Percentiles rank a stretch among this genome's conserved stretches.
Evolutionary conservation across 2,797 vertebrate species (phyloP).

Genomic region (Halcyon chelicuti): DNA sequence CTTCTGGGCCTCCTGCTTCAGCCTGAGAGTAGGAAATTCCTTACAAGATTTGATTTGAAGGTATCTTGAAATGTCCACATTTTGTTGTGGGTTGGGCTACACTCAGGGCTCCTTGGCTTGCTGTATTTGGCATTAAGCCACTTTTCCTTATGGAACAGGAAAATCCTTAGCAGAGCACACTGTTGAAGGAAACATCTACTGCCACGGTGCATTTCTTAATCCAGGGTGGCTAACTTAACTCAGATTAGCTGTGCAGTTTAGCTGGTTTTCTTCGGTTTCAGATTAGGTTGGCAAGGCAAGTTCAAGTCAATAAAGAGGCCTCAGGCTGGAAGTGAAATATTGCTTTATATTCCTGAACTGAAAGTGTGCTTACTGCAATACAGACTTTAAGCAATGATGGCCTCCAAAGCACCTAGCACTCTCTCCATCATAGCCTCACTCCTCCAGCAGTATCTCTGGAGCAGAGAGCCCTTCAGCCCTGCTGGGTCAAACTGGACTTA

Average conservation of each 20-base stretch:
- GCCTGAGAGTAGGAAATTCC: not conserved
- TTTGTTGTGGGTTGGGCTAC: not conserved
- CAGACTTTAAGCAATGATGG: not conserved
- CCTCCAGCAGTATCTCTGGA: not conserved
- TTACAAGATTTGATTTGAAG: not conserved
- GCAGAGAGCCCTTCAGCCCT: not conserved
- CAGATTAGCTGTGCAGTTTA: not conserved
- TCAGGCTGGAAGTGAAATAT: not conserved
- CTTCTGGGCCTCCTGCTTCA: not conserved
- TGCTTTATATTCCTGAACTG: not conserved
- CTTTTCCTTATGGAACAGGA: not conserved
- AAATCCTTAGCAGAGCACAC: not conserved
- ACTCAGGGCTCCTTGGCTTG: rapidly evolving
- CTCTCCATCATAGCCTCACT: not conserved
- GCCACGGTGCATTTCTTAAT: not conserved
- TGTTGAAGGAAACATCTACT: not conserved
- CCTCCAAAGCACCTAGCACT: not conserved
- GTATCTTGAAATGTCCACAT: not conserved
- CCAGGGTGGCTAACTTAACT: not conserved
- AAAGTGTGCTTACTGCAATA: not conserved
- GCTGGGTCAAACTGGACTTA: not conserved
- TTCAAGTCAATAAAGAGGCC: not conserved
- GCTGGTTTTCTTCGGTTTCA: not conserved
- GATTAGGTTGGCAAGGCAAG: not conserved
- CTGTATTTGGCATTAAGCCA: not conserved